These are phyloP conservation scores for Philotrypesis tridentata DNA, from an alignment of 1,140 invertebrate genomes.

Conservation along the genomic window DNA sequence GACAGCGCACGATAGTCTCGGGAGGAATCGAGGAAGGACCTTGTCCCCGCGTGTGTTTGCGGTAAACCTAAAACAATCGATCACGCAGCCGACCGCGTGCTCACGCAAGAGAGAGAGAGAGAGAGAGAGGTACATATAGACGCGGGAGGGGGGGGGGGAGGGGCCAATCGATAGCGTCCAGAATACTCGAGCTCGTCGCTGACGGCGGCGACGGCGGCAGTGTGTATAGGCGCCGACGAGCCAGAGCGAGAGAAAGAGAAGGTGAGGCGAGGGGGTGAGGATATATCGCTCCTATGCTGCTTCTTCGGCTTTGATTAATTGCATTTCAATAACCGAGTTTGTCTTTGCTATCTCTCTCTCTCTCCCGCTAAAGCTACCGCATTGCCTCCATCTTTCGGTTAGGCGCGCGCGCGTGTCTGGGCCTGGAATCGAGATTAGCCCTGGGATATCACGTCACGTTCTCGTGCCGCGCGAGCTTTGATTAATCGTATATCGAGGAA, in stretches of 20 bases:
- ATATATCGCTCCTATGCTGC: conserved; percentile 52
- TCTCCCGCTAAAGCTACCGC: conserved; percentile 8
- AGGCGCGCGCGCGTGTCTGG: conserved; percentile 36
- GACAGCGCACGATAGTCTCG: conserved; percentile 54
- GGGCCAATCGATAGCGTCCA: conserved; percentile 26
- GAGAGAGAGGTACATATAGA: no score
- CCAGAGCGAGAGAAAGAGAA: no score
- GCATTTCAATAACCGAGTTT: conserved; percentile 62
- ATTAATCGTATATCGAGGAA: conserved; percentile 59
- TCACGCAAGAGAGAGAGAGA: conserved; percentile 59
- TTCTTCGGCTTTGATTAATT: conserved; percentile 65
- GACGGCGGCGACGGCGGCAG: not conserved
- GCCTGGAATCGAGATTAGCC: conserved; percentile 53
- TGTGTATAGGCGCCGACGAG: no score
- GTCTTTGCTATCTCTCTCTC: conserved; percentile 55
- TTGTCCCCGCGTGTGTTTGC: conserved; percentile 68
- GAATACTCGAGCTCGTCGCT: not conserved
- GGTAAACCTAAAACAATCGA: conserved; percentile 71
- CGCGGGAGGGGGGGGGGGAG: conserved; percentile 36
- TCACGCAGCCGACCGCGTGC: conserved; percentile 60
- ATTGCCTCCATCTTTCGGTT: conserved; percentile 27
- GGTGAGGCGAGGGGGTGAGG: no score
- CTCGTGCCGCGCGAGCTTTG: conserved; percentile 50
- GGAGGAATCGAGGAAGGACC: conserved; percentile 60
- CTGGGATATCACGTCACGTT: conserved; percentile 57